These are phyloP conservation scores for Cryptus viduatorius DNA, from an alignment of 2,888 invertebrate genomes.

Conservation along the genomic window DNA sequence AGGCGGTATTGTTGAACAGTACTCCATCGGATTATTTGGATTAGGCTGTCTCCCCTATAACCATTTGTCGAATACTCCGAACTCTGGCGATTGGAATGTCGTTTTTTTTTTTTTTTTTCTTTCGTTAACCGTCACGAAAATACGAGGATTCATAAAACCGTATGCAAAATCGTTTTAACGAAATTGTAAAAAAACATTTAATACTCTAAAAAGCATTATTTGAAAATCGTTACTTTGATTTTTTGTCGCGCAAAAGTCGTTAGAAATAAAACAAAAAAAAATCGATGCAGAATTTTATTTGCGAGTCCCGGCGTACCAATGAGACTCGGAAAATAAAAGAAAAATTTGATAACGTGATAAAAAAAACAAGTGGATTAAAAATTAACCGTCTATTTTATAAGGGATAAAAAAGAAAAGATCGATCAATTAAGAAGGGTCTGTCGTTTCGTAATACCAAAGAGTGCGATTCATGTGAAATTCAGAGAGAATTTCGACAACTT, in stretches of 20 bases:
- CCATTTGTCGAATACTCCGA: conserved; percentile 85
- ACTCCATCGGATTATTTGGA: conserved; percentile 95
- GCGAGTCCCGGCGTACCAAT: too few species aligned
- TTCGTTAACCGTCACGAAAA: conserved; percentile 44
- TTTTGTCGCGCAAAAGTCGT: too few species aligned
- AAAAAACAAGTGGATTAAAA: not conserved
- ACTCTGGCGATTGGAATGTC: conserved; percentile 73
- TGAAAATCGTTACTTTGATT: not conserved
- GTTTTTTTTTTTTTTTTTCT: conserved; percentile 43
- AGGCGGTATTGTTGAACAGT: conserved; percentile 93
- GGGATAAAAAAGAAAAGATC: not conserved
- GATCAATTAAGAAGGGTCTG: too few species aligned
- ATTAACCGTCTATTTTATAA: not conserved
- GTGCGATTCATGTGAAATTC: too few species aligned
- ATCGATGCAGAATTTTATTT: conserved; percentile 34
- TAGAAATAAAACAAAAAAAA: not conserved
- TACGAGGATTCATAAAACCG: conserved; percentile 27
- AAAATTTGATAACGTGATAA: conserved; percentile 14
- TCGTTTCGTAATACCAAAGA: too few species aligned
- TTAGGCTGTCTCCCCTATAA: conserved; percentile 88
- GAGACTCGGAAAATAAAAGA: conserved; percentile 16
- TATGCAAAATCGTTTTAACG: conserved; percentile 5
- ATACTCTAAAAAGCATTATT: conserved; percentile 1
- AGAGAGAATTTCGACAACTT: too few species aligned
- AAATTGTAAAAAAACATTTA: not conserved